These are phyloP conservation scores for Tetranychus urticae DNA, from an alignment of 1,140 invertebrate species.

Conservation along the genomic window DNA sequence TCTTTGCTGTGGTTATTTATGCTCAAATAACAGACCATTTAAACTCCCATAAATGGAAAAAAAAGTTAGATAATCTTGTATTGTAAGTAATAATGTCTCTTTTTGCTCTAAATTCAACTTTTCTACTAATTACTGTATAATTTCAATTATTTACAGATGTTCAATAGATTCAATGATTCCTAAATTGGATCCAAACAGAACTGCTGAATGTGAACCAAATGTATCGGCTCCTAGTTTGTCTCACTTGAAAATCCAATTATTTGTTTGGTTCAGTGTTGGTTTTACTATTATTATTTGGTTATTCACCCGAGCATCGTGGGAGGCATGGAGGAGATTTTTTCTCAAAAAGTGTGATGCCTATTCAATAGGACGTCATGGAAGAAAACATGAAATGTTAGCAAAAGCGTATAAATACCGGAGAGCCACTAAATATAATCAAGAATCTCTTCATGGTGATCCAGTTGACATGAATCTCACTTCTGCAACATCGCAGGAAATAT, in stretches of 20 bases:
- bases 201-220: conserved; percentile 32
- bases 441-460: conserved; percentile 18
- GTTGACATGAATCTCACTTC: conserved; percentile 48
- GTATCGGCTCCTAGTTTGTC: conserved; percentile 43
- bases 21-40: not conserved
- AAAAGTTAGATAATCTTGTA: not conserved
- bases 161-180: not conserved
- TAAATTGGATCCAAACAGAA: not conserved
- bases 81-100: not conserved
- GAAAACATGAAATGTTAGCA: conserved; percentile 72
- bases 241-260: conserved; percentile 50
- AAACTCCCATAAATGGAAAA: not conserved
- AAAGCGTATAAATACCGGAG: conserved; percentile 12
- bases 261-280: conserved; percentile 54
- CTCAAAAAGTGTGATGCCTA: conserved; percentile 33
- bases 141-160: conserved; percentile 4
- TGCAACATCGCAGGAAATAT: conserved; percentile 31
- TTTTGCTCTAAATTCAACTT: not conserved
- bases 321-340: conserved; percentile 58
- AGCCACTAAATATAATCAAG: not conserved
- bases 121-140: not conserved
- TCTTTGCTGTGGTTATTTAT: not conserved
- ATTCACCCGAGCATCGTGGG: conserved; percentile 54
- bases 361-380: conserved; percentile 27
- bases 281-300: conserved; percentile 77